phyloP scores from a whole-genome alignment of 2,113 vertebrate species.

The Grallaria varia region DNA sequence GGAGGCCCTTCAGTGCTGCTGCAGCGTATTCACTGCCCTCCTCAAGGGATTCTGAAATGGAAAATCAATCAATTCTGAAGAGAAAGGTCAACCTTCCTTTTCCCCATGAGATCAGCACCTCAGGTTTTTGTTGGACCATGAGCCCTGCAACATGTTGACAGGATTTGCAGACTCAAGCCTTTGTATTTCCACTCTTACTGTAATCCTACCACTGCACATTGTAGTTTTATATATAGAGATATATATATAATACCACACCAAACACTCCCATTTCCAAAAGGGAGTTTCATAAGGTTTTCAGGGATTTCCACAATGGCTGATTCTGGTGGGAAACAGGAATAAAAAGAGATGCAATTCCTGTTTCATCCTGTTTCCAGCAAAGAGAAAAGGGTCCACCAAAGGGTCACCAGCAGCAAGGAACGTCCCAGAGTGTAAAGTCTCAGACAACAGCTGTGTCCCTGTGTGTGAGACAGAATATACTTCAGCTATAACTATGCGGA shows the following conservation, averaged over 20 bases:
- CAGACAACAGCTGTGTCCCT: neutral
- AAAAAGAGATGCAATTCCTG: neutral
- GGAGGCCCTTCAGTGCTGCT: neutral
- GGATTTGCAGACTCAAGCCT: neutral
- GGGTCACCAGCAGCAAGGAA: neutral
- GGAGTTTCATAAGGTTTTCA: neutral
- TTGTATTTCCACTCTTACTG: neutral
- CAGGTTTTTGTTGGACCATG: neutral
- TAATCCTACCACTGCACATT: neutral
- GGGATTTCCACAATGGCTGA: neutral
- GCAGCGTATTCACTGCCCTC: neutral
- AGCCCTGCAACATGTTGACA: neutral
- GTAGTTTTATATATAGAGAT: neutral
- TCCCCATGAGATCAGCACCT: neutral
- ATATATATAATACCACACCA: neutral
- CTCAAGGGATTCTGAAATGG: neutral
- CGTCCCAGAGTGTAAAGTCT: neutral
- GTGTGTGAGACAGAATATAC: neutral
- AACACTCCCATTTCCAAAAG: neutral
- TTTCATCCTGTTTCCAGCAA: neutral
- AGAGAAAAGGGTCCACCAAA: neutral
- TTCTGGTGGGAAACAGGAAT: neutral
- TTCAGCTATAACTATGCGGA: neutral
- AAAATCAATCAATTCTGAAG: neutral
- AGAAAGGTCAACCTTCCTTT: neutral